phyloP scores from a whole-genome alignment of 2,888 invertebrate genomes.

The Oeneis ivallda region DNA sequence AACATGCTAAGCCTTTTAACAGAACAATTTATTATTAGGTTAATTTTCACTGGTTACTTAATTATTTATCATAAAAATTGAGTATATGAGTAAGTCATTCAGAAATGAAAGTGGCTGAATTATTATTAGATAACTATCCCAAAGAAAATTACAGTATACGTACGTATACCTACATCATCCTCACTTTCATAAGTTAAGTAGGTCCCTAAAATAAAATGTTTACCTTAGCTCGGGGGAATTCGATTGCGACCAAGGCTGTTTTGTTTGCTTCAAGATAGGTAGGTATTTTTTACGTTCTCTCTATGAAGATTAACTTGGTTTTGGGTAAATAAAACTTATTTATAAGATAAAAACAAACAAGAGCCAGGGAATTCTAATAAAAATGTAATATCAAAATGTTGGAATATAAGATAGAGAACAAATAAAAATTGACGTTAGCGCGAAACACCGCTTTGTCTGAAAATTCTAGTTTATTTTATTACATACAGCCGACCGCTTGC shows the following conservation, averaged over 20 bases:
- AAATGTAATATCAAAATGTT: slow-evolving; percentile 23
- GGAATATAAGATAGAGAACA: slow-evolving; percentile 24
- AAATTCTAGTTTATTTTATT: slow-evolving; percentile 28
- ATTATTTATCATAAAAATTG: no score
- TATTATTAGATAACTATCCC: no score
- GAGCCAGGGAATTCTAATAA: slow-evolving; percentile 3
- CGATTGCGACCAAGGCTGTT: background rate
- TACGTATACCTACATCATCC: background rate
- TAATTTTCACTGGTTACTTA: no score
- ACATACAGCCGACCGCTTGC: slow-evolving; percentile 26
- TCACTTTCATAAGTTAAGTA: background rate
- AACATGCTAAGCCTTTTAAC: no score
- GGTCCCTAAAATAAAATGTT: slow-evolving; percentile 1
- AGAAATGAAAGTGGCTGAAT: no score
- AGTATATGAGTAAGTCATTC: no score
- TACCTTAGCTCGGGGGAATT: slow-evolving; percentile 2
- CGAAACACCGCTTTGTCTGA: slow-evolving; percentile 27
- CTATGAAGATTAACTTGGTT: slow-evolving; percentile 7
- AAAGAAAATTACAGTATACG: no score
- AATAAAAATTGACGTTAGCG: slow-evolving; percentile 26
- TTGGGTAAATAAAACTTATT: slow-evolving; percentile 12
- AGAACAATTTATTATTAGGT: no score
- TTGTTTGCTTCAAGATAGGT: slow-evolving; percentile 15
- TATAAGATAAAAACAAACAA: slow-evolving; percentile 2
- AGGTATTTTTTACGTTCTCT: slow-evolving; percentile 4